Evolutionary conservation across 2,888 invertebrate genomes (phyloP), one percentile per base, ranked within the genome.

Genomic region (Sphecodes monilicornis): DNA sequence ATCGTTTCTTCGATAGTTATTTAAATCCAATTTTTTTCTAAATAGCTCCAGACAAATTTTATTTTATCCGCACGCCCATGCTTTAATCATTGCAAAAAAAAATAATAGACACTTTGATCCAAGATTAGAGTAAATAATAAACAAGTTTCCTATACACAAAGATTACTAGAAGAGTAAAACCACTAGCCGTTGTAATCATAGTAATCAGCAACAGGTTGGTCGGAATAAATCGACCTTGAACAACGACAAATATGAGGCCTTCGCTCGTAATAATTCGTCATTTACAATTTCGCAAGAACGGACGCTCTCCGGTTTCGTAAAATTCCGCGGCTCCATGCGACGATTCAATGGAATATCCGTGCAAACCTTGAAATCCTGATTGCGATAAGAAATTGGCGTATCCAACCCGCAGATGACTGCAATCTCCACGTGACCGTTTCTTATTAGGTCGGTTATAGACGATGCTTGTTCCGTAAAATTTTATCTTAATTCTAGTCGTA

Each of bases 191-290:
- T 26, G 39, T 39, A 32, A 39, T 36, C n/a, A 68, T 13, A n/a
- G 29, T 76, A 73, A 83, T 76, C 76, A 18, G 57, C 76, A 83
- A 81, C 76, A 64, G 60, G 68, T 83, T 22, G n/a, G 50, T 26
- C 39, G 26, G 18, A 75, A 41, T 41, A 46, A 74, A 64, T 54
- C 18, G 75, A 50, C 74, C 79, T 79, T 71, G 73, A 64, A n/a
- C 32, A 70, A 74, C 6, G 46, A 57, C 57, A 64, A 3, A 64
- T 74, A 54, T 54, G 46, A 13, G 50, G 73, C 50, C 60, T 16
- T 29, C 41, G 36, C 29, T 43, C 57, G 0, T 82, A 80, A 71
- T 54, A 50, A 50, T 50, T 32, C 11, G 10, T 78, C 18, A 69
- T 70, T 54, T 60, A 26, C 60, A 64, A n/a, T 54, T 72, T 81